A percentile compares a stretch with the other conserved stretches of the same genome.
phyloP scores from a whole-genome alignment of 1,140 invertebrate species.

The Ceratina calcarata region DNA sequence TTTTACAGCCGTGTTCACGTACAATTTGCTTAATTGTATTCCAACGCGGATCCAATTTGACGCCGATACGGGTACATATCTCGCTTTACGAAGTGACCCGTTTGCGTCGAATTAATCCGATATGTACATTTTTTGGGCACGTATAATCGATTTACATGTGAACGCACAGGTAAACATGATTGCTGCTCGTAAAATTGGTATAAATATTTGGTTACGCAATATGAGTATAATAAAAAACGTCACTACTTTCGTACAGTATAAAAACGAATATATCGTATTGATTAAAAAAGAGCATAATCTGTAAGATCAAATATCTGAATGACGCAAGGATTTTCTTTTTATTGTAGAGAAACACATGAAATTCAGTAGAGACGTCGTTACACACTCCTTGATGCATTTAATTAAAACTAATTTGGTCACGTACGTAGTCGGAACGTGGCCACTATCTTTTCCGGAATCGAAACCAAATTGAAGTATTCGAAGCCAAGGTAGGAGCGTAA shows the following conservation, averaged over 20 bases:
- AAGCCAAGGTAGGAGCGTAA: neutral
- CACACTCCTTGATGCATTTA: no score
- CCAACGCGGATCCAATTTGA: neutral
- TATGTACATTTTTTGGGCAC: neutral
- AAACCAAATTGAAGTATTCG: neutral
- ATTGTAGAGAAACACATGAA: no score
- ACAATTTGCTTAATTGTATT: constrained; percentile 23
- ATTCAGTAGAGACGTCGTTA: no score
- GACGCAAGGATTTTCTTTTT: no score
- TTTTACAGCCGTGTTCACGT: neutral
- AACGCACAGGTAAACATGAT: neutral
- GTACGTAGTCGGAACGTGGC: no score
- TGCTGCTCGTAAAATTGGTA: neutral
- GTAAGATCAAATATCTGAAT: no score
- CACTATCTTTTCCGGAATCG: no score
- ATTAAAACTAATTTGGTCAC: no score
- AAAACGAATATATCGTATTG: no score
- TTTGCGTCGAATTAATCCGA: neutral
- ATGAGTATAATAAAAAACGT: neutral
- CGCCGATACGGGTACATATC: neutral
- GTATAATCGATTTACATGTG: neutral
- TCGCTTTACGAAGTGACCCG: constrained; percentile 4
- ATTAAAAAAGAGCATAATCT: no score
- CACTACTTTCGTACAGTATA: neutral
- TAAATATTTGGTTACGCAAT: neutral